phyloP scores from a whole-genome alignment of 2,888 invertebrate genomes.

The Ceriagrion tenellum region DNA sequence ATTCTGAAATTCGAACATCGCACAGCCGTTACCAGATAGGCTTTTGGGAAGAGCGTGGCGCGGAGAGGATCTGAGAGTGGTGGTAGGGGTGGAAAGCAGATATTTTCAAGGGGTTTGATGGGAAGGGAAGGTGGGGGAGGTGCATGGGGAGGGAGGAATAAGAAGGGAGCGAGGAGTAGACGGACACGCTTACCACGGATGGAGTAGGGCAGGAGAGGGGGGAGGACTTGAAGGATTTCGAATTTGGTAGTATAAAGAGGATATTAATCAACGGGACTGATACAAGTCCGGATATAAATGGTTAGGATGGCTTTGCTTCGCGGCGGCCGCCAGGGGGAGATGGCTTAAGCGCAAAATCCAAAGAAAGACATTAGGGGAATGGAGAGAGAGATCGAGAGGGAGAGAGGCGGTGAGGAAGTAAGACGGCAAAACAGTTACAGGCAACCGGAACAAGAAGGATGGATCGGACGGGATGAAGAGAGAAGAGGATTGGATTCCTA shows the following conservation, averaged over 20 bases:
- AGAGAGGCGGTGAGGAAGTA: not conserved
- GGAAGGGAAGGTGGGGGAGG: not conserved
- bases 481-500: not conserved
- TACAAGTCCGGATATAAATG: slow-evolving; percentile 32
- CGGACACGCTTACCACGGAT: not conserved
- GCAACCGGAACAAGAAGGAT: slow-evolving; percentile 12
- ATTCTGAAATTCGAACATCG: no score
- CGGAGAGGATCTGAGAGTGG: not conserved
- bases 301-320: not conserved
- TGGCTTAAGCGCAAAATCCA: not conserved
- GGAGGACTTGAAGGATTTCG: not conserved
- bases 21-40: no score
- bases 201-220: not conserved
- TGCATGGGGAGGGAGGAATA: not conserved
- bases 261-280: slow-evolving; percentile 35
- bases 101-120: not conserved
- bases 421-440: not conserved
- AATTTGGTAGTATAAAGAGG: slow-evolving; percentile 36
- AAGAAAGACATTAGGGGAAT: slow-evolving; percentile 20
- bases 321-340: not conserved
- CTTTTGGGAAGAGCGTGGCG: not conserved
- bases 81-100: no score
- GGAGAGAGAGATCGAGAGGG: not conserved
- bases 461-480: not conserved
- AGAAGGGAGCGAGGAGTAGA: no score